A percentile compares a stretch with the other conserved stretches of the same genome.
phyloP scores from a whole-genome alignment of 2,113 vertebrate species.

The Pangasianodon hypophthalmus region DNA sequence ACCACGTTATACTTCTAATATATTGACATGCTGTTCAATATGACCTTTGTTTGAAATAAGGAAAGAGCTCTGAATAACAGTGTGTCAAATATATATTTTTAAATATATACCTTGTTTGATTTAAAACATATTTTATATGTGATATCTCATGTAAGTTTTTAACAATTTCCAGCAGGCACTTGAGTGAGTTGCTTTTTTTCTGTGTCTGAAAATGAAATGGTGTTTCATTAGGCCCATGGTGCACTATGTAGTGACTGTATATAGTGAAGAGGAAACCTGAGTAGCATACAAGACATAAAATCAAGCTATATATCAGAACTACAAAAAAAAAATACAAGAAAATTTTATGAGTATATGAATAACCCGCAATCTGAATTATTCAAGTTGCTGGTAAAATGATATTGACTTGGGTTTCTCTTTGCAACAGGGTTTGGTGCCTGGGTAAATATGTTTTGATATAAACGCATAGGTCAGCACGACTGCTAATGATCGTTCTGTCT shows the following conservation, averaged over 20 bases:
- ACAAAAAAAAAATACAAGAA: neutral
- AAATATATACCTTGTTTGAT: neutral
- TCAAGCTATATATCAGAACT: neutral
- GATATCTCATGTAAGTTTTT: neutral
- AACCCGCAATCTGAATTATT: neutral
- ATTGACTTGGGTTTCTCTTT: neutral
- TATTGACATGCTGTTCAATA: too few species aligned
- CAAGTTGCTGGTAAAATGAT: neutral
- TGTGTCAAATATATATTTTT: neutral
- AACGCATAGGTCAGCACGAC: neutral
- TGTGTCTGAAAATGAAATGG: neutral
- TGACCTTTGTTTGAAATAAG: neutral
- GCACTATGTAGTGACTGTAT: neutral
- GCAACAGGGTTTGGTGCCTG: neutral
- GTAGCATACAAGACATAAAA: neutral
- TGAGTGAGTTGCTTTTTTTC: neutral
- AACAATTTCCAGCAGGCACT: neutral
- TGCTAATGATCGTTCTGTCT: neutral
- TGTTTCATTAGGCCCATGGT: neutral
- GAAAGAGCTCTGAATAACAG: neutral
- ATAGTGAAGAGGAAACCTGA: neutral
- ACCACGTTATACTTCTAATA: neutral
- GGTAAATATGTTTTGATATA: neutral
- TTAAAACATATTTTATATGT: neutral
- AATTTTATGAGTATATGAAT: neutral